phyloP scores from a whole-genome alignment of 2,888 invertebrate species.

The Andrena haemorrhoa region DNA sequence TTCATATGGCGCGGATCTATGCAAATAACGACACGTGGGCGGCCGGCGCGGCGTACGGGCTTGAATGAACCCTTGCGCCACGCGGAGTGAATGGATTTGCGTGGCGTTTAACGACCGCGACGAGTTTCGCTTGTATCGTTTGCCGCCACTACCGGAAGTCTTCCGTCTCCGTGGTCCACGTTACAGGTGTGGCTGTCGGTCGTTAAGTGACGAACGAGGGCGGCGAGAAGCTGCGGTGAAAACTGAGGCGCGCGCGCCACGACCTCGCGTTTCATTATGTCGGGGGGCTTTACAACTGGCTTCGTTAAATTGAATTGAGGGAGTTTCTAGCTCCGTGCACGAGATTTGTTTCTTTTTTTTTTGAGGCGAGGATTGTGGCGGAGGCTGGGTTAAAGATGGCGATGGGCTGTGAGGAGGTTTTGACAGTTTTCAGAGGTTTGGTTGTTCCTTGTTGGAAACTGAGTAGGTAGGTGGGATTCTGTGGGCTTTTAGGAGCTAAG shows the following conservation, averaged over 20 bases:
- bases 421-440: too few relatives aligned
- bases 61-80: slow-evolving; percentile 80
- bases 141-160: slow-evolving; percentile 69
- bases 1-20: slow-evolving; percentile 73
- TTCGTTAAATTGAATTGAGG: neutral
- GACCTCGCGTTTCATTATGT: slow-evolving; percentile 1
- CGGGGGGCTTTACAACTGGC: neutral
- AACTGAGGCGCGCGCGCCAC: neutral
- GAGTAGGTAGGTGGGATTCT: too few relatives aligned
- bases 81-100: slow-evolving; percentile 76
- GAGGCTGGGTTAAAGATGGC: too few relatives aligned
- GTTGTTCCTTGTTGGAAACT: too few relatives aligned
- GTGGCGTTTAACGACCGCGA: slow-evolving; percentile 70
- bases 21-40: slow-evolving; percentile 77
- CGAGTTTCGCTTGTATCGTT: slow-evolving; percentile 67
- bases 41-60: slow-evolving; percentile 69
- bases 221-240: slow-evolving; percentile 12
- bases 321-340: too few relatives aligned
- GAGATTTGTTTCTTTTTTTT: too few relatives aligned
- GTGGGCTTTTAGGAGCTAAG: too few relatives aligned
- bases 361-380: too few relatives aligned
- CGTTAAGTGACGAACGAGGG: slow-evolving; percentile 52
- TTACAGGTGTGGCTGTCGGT: slow-evolving; percentile 69
- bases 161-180: slow-evolving; percentile 67
- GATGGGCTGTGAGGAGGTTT: too few relatives aligned